Evolutionary conservation across 2,797 vertebrate genomes (phyloP).

Genomic region (Mastacembelus armatus): DNA sequence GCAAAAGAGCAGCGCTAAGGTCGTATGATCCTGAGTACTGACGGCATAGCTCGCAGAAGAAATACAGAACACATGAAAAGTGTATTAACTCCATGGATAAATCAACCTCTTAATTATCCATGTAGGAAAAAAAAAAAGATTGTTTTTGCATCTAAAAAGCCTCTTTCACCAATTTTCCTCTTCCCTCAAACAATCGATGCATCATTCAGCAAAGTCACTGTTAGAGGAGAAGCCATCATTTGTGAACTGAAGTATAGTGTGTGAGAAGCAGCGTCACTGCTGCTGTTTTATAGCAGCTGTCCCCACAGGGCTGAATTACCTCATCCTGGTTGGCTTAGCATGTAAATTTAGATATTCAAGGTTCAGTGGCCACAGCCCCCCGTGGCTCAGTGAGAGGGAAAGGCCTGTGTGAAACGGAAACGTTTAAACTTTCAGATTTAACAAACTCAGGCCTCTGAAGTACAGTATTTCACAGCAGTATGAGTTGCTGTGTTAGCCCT

Average conservation of each 20-base stretch:
- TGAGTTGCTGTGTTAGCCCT: neutral
- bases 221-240: neutral
- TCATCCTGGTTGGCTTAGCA: slow-evolving; percentile 42
- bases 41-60: too few relatives aligned
- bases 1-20: slow-evolving; percentile 1
- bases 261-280: slow-evolving; percentile 6
- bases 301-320: slow-evolving; percentile 19
- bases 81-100: too few relatives aligned
- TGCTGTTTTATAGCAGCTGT: slow-evolving; percentile 3
- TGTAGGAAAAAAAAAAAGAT: too few relatives aligned
- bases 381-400: neutral
- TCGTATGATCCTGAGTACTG: too few relatives aligned
- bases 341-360: slow-evolving; percentile 49
- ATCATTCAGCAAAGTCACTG: neutral
- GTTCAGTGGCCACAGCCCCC: slow-evolving; percentile 41
- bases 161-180: too few relatives aligned
- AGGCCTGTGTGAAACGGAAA: slow-evolving; percentile 46
- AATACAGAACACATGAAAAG: too few relatives aligned
- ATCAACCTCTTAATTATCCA: too few relatives aligned
- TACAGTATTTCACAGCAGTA: neutral
- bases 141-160: too few relatives aligned
- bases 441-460: neutral
- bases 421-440: slow-evolving; percentile 39
- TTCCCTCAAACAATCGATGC: neutral
- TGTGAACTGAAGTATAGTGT: neutral